Conservation (phyloP, 2,888 invertebrate species). For the Lottia scabra region DNA sequence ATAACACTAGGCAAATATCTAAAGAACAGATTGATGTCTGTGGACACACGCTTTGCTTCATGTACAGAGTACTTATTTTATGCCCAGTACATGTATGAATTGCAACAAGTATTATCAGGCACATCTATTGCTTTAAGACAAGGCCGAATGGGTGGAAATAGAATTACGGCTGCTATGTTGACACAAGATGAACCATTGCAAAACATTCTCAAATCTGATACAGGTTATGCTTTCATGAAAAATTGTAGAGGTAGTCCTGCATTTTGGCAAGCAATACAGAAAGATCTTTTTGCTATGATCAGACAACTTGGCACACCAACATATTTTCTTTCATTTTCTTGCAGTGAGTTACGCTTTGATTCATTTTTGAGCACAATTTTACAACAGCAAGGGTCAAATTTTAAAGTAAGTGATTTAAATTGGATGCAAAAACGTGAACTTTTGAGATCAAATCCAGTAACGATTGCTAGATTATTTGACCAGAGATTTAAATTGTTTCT, state of each 20-base stretch:
- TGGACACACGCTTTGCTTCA: constrained; percentile 20
- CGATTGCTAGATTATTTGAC: constrained; percentile 20
- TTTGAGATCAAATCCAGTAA: constrained; percentile 20
- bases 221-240: constrained; percentile 14
- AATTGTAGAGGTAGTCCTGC: constrained; percentile 15
- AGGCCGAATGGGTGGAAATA: neutral
- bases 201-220: constrained; percentile 7
- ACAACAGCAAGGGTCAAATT: constrained; percentile 6
- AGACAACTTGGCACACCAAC: constrained; percentile 19
- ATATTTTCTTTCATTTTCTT: constrained; percentile 16
- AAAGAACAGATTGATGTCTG: constrained; percentile 14
- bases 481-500: constrained; percentile 18
- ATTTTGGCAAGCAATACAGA: constrained; percentile 18
- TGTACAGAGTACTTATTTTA: constrained; percentile 23
- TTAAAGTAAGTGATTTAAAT: constrained; percentile 10
- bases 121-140: constrained; percentile 25
- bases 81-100: constrained; percentile 26
- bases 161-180: constrained; percentile 16
- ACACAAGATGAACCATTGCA: constrained; percentile 9
- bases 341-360: constrained; percentile 16
- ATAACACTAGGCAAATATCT: constrained; percentile 17
- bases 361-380: constrained; percentile 13
- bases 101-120: constrained; percentile 18
- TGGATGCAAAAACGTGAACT: constrained; percentile 19
- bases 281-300: constrained; percentile 21